A percentile compares a stretch with the other conserved stretches of the same genome.
Conservation (phyloP, 2,888 invertebrate species). For the Seira musarum region DNA sequence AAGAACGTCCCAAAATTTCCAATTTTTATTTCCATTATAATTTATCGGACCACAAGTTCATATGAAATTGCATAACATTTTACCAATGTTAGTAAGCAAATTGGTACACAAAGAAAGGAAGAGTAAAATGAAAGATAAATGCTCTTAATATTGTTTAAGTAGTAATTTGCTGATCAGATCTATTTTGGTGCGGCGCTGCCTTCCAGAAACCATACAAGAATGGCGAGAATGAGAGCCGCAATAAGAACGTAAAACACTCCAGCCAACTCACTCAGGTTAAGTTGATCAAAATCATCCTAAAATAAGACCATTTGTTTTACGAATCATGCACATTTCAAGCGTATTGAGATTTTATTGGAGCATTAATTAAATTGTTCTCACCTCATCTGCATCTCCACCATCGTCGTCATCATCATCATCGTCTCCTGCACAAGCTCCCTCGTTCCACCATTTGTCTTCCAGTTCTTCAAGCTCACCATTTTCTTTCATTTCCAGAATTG, state of each 20-base stretch:
- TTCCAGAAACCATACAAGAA: constrained; percentile 64
- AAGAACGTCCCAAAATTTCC: too few relatives aligned
- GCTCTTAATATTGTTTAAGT: neutral
- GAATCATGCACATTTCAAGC: neutral
- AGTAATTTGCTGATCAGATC: neutral
- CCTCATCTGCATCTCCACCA: constrained; percentile 57
- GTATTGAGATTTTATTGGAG: neutral
- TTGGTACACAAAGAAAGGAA: too few relatives aligned
- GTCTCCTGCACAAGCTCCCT: constrained; percentile 73
- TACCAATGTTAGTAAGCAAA: too few relatives aligned
- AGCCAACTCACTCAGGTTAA: constrained; percentile 62
- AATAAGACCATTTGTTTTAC: neutral
- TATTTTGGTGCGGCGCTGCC: constrained; percentile 25
- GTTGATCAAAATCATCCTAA: constrained; percentile 64
- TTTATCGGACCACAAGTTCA: too few relatives aligned
- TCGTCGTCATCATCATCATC: constrained; percentile 57
- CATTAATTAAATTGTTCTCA: neutral
- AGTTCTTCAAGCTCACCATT: constrained; percentile 92
- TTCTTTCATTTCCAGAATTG: constrained; percentile 90
- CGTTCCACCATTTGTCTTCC: constrained; percentile 97
- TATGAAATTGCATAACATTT: too few relatives aligned
- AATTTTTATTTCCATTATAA: too few relatives aligned
- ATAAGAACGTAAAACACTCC: constrained; percentile 65
- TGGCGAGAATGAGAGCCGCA: constrained; percentile 41
- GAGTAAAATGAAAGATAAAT: too few relatives aligned